Conservation (phyloP, 1,140 invertebrate species). For the Drosophila kepulauana region DNA sequence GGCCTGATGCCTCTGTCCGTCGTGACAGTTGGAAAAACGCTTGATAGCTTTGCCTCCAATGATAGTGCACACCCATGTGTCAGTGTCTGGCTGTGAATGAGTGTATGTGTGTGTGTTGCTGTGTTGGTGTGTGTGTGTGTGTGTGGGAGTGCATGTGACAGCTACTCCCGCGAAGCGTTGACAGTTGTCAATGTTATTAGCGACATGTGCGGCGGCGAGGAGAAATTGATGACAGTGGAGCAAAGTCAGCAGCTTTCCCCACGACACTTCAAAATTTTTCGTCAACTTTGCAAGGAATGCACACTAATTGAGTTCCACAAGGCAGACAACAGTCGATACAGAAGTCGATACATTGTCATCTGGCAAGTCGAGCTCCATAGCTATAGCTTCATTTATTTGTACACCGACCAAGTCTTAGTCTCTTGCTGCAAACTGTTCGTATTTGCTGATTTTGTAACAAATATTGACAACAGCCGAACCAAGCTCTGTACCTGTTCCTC, state of each 20-base stretch:
- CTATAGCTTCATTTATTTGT: constrained; percentile 41
- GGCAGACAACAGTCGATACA: constrained; percentile 39
- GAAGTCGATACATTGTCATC: constrained; percentile 51
- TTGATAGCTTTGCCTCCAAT: constrained; percentile 38
- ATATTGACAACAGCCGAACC: constrained; percentile 68
- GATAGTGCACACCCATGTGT: constrained; percentile 22
- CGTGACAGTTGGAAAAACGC: constrained; percentile 50
- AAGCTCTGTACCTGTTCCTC: neutral
- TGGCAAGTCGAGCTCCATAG: neutral
- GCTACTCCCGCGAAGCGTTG: constrained; percentile 60
- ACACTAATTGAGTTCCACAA: constrained; percentile 52
- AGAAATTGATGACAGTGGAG: constrained; percentile 11
- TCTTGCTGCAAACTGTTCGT: constrained; percentile 37
- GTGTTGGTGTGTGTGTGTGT: constrained; percentile 12
- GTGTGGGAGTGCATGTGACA: constrained; percentile 58
- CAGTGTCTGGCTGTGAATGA: neutral
- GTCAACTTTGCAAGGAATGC: constrained; percentile 8
- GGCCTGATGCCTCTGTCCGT: constrained; percentile 8
- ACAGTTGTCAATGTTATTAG: constrained; percentile 80
- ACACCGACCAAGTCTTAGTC: constrained; percentile 20
- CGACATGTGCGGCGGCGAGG: constrained; percentile 28
- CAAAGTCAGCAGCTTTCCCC: constrained; percentile 17
- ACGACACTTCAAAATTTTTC: neutral
- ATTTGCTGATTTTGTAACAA: constrained; percentile 80
- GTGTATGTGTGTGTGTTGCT: constrained; percentile 8